phyloP scores from a whole-genome alignment of 2,888 invertebrate genomes.

The Leucophora obtusa region DNA sequence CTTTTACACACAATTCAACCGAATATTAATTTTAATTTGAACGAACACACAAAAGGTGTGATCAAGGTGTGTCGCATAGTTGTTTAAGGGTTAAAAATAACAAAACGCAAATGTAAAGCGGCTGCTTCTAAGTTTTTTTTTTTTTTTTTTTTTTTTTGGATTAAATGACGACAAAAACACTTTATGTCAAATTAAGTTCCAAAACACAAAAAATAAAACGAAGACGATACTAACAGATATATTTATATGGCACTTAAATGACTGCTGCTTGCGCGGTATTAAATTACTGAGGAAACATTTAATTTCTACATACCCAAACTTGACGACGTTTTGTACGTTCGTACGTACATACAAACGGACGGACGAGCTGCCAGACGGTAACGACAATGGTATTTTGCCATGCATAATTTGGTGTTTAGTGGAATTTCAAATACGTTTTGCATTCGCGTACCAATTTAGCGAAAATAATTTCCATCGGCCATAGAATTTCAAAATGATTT shows the following conservation, averaged over 20 bases:
- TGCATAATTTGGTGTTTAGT: conserved; percentile 47
- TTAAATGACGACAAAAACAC: conserved; percentile 41
- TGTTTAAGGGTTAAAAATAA: conserved; percentile 32
- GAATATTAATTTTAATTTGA: conserved; percentile 15
- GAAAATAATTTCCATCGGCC: background rate
- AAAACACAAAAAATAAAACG: conserved; percentile 19
- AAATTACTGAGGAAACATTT: conserved; percentile 36
- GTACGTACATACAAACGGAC: background rate
- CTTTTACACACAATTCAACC: conserved; percentile 11
- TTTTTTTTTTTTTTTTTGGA: conserved; percentile 1
- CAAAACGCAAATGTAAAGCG: conserved; percentile 6
- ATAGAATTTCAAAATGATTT: conserved; percentile 34
- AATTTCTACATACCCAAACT: conserved; percentile 28
- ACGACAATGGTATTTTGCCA: background rate
- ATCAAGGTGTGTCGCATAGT: conserved; percentile 49
- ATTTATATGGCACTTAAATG: conserved; percentile 47
- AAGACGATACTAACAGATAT: conserved; percentile 19
- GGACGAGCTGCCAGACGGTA: background rate
- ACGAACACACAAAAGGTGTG: conserved; percentile 41
- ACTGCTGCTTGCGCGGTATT: conserved; percentile 10
- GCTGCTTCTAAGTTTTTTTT: conserved; percentile 14
- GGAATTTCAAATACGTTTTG: conserved; percentile 49
- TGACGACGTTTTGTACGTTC: conserved; percentile 11
- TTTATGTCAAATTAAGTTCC: conserved; percentile 51
- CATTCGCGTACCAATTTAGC: conserved; percentile 7